These are phyloP conservation scores for Apodemia duryi DNA, from an alignment of 2,888 invertebrate species.

Conservation along the genomic window DNA sequence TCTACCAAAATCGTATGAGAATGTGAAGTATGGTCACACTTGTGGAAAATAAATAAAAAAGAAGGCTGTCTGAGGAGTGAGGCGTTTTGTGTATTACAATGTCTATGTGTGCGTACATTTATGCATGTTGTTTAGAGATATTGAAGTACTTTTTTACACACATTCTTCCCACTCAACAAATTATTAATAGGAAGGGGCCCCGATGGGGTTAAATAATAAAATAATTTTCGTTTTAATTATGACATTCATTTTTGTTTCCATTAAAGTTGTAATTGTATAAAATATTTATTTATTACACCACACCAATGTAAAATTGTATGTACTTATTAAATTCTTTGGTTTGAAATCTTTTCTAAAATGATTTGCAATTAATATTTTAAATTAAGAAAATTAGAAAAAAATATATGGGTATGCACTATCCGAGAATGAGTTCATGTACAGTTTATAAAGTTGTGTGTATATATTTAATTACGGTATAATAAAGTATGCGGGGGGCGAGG, in stretches of 20 bases:
- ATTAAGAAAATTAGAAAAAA: conserved; percentile 27
- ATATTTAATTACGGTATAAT: conserved; percentile 77
- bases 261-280: not conserved
- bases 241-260: not conserved
- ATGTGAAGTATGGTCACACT: conserved; percentile 25
- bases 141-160: conserved; percentile 42
- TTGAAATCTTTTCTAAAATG: not conserved
- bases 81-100: conserved; percentile 30
- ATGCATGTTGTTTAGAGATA: conserved; percentile 43
- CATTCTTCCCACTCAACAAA: conserved; percentile 40
- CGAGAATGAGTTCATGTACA: conserved; percentile 54
- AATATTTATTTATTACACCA: conserved; percentile 20
- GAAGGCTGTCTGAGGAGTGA: conserved; percentile 47
- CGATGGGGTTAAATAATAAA: conserved; percentile 41
- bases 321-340: not conserved
- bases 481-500: conserved; percentile 78
- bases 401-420: conserved; percentile 29
- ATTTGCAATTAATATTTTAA: not conserved
- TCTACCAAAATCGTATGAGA: not conserved
- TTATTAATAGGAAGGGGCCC: conserved; percentile 52
- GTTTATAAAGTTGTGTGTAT: conserved; percentile 71
- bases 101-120: conserved; percentile 44
- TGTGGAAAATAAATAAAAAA: conserved; percentile 44
- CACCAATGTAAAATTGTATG: conserved; percentile 29
- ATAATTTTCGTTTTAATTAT: conserved; percentile 26